These are phyloP conservation scores for Microctenopoma stevenorrisi DNA, from an alignment of 2,797 vertebrate genomes.

Conservation along the genomic window DNA sequence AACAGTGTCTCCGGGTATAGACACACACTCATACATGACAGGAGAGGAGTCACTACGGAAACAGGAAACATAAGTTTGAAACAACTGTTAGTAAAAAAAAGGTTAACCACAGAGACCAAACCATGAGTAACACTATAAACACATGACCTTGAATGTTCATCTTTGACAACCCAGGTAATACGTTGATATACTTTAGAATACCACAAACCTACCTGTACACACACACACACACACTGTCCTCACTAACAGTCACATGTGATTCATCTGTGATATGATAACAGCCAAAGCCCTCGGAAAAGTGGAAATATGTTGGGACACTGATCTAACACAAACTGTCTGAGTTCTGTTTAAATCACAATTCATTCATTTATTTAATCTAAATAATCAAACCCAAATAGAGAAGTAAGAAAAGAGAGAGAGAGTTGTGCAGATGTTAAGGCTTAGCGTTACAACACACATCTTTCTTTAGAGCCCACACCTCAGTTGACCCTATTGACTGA, in stretches of 20 bases:
- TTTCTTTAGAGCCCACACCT: background rate
- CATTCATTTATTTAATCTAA: background rate
- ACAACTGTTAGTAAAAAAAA: background rate
- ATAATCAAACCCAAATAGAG: background rate
- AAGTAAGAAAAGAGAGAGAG: background rate
- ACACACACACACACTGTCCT: too few relatives aligned
- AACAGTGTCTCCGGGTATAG: background rate
- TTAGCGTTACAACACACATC: background rate
- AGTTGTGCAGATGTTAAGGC: background rate
- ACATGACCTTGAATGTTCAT: background rate
- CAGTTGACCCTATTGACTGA: background rate
- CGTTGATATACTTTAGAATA: background rate
- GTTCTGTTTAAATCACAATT: background rate
- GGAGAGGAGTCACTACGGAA: slow-evolving; percentile 12
- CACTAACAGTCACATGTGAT: background rate
- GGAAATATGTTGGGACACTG: background rate
- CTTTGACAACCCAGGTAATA: background rate
- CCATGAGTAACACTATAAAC: background rate
- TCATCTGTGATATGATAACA: background rate
- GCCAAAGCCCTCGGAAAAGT: background rate
- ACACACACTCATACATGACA: background rate
- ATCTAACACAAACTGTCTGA: too few relatives aligned
- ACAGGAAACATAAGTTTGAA: slow-evolving; percentile 18
- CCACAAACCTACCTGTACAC: background rate
- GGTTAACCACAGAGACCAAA: slow-evolving; percentile 5